phyloP scores from a whole-genome alignment of 2,113 vertebrate genomes.

The Galeopterus variegatus region DNA sequence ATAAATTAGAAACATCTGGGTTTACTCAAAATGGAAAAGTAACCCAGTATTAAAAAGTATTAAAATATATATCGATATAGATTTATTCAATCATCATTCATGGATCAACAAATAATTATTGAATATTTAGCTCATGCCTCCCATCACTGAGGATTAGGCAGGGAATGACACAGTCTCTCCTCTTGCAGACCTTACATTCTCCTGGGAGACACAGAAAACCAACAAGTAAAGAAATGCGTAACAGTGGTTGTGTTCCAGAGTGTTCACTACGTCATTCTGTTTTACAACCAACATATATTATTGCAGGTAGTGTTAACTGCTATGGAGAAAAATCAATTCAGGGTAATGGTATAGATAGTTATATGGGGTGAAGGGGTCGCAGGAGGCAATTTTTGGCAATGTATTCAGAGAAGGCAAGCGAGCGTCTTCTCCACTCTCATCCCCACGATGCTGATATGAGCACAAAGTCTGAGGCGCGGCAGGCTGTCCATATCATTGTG shows the following conservation, averaged over 20 bases:
- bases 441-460: not conserved
- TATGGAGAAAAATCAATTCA: not conserved
- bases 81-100: not conserved
- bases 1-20: not conserved
- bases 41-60: too few species aligned
- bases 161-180: not conserved
- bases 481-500: not conserved
- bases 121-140: not conserved
- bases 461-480: not conserved
- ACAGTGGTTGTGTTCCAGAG: fast-evolving
- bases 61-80: not conserved
- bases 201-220: not conserved
- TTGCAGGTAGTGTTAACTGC: not conserved
- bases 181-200: not conserved
- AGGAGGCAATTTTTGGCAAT: not conserved
- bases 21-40: conserved; percentile 39
- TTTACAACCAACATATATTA: not conserved
- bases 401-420: not conserved
- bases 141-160: not conserved
- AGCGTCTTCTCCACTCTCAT: too few species aligned
- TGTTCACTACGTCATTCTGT: not conserved
- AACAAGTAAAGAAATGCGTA: not conserved
- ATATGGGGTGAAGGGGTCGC: fast-evolving
- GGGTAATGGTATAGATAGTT: not conserved
- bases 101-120: not conserved